A percentile compares a stretch with the other conserved stretches of the same genome.
These are phyloP conservation scores for Oryzaephilus surinamensis DNA, from an alignment of 1,140 invertebrate genomes.

Conservation along the genomic window DNA sequence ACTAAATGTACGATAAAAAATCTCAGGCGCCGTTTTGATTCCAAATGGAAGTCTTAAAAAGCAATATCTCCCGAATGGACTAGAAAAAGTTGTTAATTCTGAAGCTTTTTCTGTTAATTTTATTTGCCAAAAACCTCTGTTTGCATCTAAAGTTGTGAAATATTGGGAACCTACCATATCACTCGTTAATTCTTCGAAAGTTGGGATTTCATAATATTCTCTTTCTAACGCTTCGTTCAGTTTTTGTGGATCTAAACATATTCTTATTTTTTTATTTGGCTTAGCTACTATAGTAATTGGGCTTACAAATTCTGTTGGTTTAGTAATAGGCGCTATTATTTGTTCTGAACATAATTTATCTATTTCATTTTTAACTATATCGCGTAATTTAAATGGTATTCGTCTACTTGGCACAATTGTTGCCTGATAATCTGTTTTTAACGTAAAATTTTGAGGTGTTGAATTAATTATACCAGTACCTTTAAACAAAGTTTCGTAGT, in stretches of 20 bases:
- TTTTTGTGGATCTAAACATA: conserved; percentile 39
- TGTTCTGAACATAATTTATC: conserved; percentile 20
- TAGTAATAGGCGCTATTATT: conserved; percentile 24
- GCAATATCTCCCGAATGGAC: conserved; percentile 36
- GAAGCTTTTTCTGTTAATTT: conserved; percentile 31
- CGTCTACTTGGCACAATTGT: conserved; percentile 25
- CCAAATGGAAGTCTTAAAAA: conserved; percentile 33
- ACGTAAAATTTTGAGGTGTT: conserved; percentile 7
- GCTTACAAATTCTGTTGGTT: conserved; percentile 38
- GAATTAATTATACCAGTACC: conserved; percentile 12
- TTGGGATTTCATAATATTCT: conserved; percentile 35
- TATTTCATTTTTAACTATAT: conserved; percentile 29
- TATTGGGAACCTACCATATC: conserved; percentile 29
- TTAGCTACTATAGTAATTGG: conserved; percentile 34
- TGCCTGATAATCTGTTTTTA: conserved; percentile 15
- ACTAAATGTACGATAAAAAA: conserved; percentile 17
- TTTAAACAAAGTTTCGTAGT: conserved; percentile 3
- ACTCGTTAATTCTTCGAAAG: conserved; percentile 32
- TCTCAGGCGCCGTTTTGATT: conserved; percentile 20
- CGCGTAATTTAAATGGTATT: conserved; percentile 28
- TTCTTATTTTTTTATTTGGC: conserved; percentile 28
- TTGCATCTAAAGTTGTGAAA: conserved; percentile 37
- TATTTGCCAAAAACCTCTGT: conserved; percentile 36
- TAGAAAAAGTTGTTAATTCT: conserved; percentile 37
- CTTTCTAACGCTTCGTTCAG: conserved; percentile 37